Evolutionary conservation across 2,888 invertebrate species (phyloP).

Genomic region (Deilephila elpenor): DNA sequence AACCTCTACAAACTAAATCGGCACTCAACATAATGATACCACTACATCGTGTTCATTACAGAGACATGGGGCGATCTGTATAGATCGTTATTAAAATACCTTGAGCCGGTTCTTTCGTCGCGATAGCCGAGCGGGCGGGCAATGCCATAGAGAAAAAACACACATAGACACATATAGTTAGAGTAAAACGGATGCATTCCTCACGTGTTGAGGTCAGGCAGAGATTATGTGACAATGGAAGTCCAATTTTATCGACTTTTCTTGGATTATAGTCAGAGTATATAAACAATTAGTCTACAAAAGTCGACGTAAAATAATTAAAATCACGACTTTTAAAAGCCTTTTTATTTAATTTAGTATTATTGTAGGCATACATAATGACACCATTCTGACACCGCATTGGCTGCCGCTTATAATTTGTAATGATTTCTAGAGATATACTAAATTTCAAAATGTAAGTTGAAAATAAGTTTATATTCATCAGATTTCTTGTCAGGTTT

Average conservation of each 20-base stretch:
- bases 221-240: not conserved
- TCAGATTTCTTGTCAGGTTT: not conserved
- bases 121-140: slow-evolving; percentile 87
- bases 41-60: slow-evolving; percentile 63
- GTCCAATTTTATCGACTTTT: too few relatives aligned
- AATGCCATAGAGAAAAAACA: slow-evolving; percentile 90
- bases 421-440: not conserved
- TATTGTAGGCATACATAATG: too few relatives aligned
- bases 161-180: slow-evolving; percentile 87
- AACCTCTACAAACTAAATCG: slow-evolving; percentile 76
- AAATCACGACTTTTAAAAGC: too few relatives aligned
- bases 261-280: not conserved
- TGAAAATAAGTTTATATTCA: not conserved
- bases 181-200: slow-evolving; percentile 85
- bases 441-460: not conserved
- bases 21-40: slow-evolving; percentile 73
- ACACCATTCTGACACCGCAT: too few relatives aligned
- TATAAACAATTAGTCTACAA: not conserved
- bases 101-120: slow-evolving; percentile 85
- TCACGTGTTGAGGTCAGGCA: slow-evolving; percentile 21
- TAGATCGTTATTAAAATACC: slow-evolving; percentile 70
- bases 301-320: too few relatives aligned
- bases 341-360: too few relatives aligned
- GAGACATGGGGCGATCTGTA: slow-evolving; percentile 47
- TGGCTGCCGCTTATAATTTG: not conserved